Base-by-base conservation (phyloP, 2,888 invertebrate genomes). In the Panzeria rudis region DNA sequence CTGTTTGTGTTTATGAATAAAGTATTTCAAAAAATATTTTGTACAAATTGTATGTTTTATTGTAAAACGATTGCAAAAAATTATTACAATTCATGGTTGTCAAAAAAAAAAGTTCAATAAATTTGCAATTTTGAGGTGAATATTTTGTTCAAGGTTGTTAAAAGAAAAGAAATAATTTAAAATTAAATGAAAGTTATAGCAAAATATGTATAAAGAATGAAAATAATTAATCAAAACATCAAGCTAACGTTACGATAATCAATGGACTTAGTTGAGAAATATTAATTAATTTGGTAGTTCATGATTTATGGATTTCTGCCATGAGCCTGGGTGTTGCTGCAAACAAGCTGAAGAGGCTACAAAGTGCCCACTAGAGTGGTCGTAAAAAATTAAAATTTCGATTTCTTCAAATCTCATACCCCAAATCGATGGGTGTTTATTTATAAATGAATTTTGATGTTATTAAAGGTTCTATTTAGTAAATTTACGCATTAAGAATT, bases 1-100 rank as follows among this genome's bases (percentile, higher is more conserved):
- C 69, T 69, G 68, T 35, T 68, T 44, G 6, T 35, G 54, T 64
- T n/a, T 61, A 13, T 38, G 17, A 29, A 44, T 15, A 35, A 64
- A 54, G 44, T 35, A 64, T 79, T 54, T 72, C 52, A 29, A n/a
- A 62, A n/a, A 71, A 71, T 23, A 38, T 41, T 77, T 77, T 47
- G 44, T 23, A n/a, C 20, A 69, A 59, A 61, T 20, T 25, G 25
- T 78, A 69, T 38, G 9, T 35, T 69, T 61, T 61, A 11, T 17
- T 29, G 15, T 41, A 20, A 61, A 69, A 61, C 7, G 7, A 54
- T 44, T 32, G 23, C 2, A 61, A 66, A 38, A 56, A n/a, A 41
- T 15, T 20, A 44, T 54, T 44, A 13, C 32, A 47, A 47, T 80
- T 72, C 38, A 56, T 47, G 50, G 29, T 72, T 56, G 23, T 25